Evolutionary conservation across 2,888 invertebrate genomes (phyloP).

Genomic region (Plagiodera versicolora): DNA sequence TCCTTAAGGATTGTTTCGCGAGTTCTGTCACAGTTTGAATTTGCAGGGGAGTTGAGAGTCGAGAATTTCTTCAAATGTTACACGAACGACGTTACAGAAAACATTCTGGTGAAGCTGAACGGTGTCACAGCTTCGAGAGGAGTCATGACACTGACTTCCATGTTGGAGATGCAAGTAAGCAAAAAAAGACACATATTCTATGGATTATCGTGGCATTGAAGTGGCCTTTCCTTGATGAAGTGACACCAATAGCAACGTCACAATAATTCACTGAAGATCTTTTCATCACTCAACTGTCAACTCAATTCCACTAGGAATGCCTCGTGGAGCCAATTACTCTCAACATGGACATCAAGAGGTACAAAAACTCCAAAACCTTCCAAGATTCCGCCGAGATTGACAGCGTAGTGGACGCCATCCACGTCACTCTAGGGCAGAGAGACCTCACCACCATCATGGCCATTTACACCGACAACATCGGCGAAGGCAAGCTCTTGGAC

Average conservation of each 20-base stretch:
- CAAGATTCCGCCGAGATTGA: conserved; percentile 61
- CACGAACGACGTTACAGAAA: conserved; percentile 63
- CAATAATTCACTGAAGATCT: too few species aligned
- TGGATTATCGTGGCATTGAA: too few species aligned
- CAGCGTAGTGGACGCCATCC: conserved; percentile 66
- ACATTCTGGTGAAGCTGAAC: conserved; percentile 69
- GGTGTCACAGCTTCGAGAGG: conserved; percentile 70
- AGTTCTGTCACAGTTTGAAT: neutral
- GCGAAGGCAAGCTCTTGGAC: conserved; percentile 62
- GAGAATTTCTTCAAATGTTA: conserved; percentile 73
- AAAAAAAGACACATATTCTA: neutral
- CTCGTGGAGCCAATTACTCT: conserved; percentile 74
- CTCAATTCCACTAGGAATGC: conserved; percentile 60
- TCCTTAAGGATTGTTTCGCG: too few species aligned
- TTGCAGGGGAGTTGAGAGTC: conserved; percentile 69
- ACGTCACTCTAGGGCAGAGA: conserved; percentile 72
- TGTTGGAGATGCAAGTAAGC: conserved; percentile 69
- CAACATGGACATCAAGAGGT: conserved; percentile 72
- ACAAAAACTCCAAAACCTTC: conserved; percentile 57
- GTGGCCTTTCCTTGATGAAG: too few species aligned
- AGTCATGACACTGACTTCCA: conserved; percentile 72
- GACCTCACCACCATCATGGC: conserved; percentile 73
- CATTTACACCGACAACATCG: conserved; percentile 73
- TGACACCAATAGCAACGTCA: too few species aligned
- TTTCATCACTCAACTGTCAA: too few species aligned